Evolutionary conservation across 1,140 invertebrate genomes (phyloP), one percentile per base, ranked within the genome.

Genomic region (Diuraphis noxia): DNA sequence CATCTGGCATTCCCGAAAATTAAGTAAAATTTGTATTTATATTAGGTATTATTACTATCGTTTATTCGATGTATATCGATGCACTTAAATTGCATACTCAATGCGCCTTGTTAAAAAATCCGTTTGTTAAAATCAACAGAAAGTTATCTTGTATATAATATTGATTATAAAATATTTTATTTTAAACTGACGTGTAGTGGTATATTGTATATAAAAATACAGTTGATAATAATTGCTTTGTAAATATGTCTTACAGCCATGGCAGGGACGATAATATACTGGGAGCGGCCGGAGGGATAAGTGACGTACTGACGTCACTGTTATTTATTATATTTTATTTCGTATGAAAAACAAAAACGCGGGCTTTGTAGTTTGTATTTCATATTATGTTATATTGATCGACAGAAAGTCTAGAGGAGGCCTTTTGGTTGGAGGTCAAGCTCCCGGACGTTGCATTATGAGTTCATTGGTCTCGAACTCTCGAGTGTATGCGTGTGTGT

Each of bases 401-500:
- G 52, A 23, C 56, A 23, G 49, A 49, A 84, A 3, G 25, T 23
- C 30, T 2, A 25, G 82, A 19, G 40, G 38, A 88, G 56, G 52
- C 87, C 87, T 88, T 88, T 63, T 72, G 34, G 52, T 88, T 77
- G 40, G 87, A 88, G 87, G 87, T 88, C 87, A 88, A 72, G 56
- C 87, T 40, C 43, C n/a, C 36, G 87, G 25, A 41, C 87, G 87
- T 72, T 88, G 87, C 56, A 88, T 72, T 88, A 5, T 56, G 87
- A 77, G 87, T 88, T 88, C 87, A 38, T 88, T 88, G 87, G 87
- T 88, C 87, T 72, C 40, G 36, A 43, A 23, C 34, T 72, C 30
- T 30, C 41, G 84, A 34, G 84, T 46, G 43, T 23, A 19, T 23
- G 36, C 13, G 79, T 41, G 25, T 41, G 40, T 30, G 30, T 84